phyloP scores from a whole-genome alignment of 2,888 invertebrate genomes.

The Mimumesa dahlbomi region DNA sequence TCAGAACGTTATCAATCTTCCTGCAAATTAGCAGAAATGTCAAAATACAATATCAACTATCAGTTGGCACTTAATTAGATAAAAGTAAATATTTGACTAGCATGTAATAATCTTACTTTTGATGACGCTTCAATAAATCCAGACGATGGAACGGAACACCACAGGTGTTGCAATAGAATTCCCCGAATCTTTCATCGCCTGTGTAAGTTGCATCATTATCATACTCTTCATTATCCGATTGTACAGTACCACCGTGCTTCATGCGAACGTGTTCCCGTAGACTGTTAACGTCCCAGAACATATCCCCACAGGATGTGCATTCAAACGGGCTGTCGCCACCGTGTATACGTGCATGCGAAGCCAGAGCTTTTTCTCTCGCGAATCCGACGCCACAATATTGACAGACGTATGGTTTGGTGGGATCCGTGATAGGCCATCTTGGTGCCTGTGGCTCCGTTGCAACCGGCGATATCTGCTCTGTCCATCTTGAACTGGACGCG shows the following conservation, averaged over 20 bases:
- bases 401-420: constrained; percentile 90
- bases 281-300: constrained; percentile 87
- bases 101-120: constrained; percentile 78
- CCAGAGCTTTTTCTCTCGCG: constrained; percentile 90
- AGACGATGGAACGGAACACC: constrained; percentile 90
- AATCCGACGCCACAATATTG: constrained; percentile 89
- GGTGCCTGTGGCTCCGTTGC: constrained; percentile 64
- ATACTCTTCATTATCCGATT: constrained; percentile 78
- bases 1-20: constrained; percentile 9
- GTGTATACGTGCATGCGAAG: constrained; percentile 89
- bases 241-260: constrained; percentile 81
- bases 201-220: constrained; percentile 83
- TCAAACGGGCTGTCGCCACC: constrained; percentile 91
- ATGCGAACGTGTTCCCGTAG: constrained; percentile 84
- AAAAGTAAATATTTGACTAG: background rate
- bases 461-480: constrained; percentile 66
- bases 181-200: constrained; percentile 83
- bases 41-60: background rate
- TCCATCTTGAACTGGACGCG: constrained; percentile 81
- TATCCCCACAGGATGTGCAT: constrained; percentile 89
- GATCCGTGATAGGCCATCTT: constrained; percentile 85
- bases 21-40: constrained; percentile 11
- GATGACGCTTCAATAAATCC: constrained; percentile 88
- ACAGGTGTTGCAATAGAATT: constrained; percentile 87
- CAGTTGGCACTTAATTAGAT: background rate